Percentiles rank a stretch among this genome's conserved stretches.
phyloP scores from a whole-genome alignment of 2,797 vertebrate genomes.

The Glyptemys insculpta region DNA sequence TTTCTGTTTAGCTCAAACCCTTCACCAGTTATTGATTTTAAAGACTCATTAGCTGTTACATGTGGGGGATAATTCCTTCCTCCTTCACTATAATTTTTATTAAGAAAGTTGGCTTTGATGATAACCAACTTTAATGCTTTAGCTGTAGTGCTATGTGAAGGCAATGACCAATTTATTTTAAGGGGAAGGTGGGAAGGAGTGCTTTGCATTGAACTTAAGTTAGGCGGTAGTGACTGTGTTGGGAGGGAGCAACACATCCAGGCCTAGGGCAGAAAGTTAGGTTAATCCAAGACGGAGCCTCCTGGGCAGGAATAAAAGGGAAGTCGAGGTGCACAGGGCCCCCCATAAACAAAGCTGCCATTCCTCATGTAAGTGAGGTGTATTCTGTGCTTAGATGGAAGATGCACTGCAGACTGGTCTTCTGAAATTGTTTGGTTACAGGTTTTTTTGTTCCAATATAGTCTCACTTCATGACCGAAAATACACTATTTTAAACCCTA shows the following conservation, averaged over 20 bases:
- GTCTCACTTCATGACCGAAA: not conserved
- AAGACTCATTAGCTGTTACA: not conserved
- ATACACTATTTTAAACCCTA: not conserved
- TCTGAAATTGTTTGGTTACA: not conserved
- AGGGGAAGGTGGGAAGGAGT: not conserved
- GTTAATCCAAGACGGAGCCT: not conserved
- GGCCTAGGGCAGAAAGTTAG: not conserved
- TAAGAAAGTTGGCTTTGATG: not conserved
- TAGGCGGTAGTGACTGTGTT: not conserved
- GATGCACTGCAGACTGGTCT: not conserved
- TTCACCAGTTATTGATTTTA: too few relatives aligned
- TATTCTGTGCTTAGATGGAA: not conserved
- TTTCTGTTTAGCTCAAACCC: not conserved
- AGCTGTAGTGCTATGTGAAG: not conserved
- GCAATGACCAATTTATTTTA: not conserved
- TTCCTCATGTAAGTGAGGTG: not conserved
- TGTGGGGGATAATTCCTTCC: not conserved
- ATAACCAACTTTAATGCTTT: not conserved
- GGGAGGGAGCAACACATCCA: not conserved
- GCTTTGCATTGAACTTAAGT: not conserved
- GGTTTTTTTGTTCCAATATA: not conserved
- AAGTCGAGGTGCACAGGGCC: not conserved
- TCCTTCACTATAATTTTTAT: not conserved
- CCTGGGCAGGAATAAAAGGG: not conserved
- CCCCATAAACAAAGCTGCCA: not conserved